Conservation (phyloP, 2,113 vertebrate genomes). For the Pelobates fuscus region DNA sequence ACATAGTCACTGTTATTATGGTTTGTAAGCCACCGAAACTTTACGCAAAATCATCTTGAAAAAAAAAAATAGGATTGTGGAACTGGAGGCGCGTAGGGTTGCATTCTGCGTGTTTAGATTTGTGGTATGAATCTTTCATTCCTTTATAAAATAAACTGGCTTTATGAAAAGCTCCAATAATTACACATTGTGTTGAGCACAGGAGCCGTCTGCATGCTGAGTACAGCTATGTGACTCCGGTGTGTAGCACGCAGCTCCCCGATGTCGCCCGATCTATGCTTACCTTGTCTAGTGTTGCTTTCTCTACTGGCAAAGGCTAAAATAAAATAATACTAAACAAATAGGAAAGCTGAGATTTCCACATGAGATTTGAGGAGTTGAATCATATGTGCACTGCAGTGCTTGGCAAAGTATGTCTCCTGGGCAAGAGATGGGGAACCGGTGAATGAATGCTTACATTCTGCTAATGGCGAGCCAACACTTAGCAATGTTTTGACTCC, state of each 20-base stretch:
- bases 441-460: conserved; percentile 45
- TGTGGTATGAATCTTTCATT: background rate
- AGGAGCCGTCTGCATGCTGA: conserved; percentile 28
- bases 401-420: conserved; percentile 36
- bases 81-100: background rate
- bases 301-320: conserved; percentile 43
- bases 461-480: conserved; percentile 46
- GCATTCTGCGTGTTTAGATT: conserved; percentile 17
- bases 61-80: background rate
- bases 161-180: conserved; percentile 18
- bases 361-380: conserved; percentile 46
- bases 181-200: conserved; percentile 33
- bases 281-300: conserved; percentile 47
- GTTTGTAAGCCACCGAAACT: background rate
- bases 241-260: conserved; percentile 32
- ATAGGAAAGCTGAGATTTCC: conserved; percentile 46
- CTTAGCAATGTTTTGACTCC: conserved; percentile 47
- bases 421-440: conserved; percentile 26
- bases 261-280: conserved; percentile 40
- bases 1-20: background rate
- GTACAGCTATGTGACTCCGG: conserved; percentile 31
- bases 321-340: conserved; percentile 51
- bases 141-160: background rate
- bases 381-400: conserved; percentile 31
- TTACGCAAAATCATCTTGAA: background rate